These are phyloP conservation scores for Conus betulinus DNA, from an alignment of 1,140 invertebrate genomes.

Conservation along the genomic window DNA sequence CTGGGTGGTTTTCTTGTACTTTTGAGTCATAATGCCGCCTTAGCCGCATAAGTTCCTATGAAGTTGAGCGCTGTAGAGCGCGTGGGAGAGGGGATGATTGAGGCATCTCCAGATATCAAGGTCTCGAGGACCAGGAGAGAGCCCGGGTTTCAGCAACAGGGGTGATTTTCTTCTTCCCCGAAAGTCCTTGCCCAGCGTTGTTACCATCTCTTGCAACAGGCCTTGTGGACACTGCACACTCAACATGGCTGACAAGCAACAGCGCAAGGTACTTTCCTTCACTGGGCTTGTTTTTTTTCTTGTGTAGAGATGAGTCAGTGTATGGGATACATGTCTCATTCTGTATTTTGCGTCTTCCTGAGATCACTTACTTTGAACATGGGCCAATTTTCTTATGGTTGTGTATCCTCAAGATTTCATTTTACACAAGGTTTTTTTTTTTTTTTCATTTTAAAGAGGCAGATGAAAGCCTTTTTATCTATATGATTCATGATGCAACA, in stretches of 20 bases:
- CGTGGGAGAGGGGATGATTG: constrained; percentile 31
- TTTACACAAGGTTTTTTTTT: background rate
- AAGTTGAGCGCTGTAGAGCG: constrained; percentile 27
- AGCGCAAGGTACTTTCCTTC: constrained; percentile 26
- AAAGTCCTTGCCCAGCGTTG: background rate
- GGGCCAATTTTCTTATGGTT: too few species aligned
- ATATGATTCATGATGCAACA: too few species aligned
- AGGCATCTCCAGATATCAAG: constrained; percentile 23
- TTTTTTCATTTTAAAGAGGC: background rate
- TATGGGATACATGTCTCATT: background rate
- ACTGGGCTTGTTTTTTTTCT: background rate
- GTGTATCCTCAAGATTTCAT: background rate
- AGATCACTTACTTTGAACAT: background rate
- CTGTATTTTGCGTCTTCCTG: background rate
- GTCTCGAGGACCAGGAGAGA: constrained; percentile 23
- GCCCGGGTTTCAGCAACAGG: constrained; percentile 18
- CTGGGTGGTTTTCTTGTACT: constrained; percentile 4
- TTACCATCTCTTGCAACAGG: background rate
- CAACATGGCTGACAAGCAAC: constrained; percentile 37
- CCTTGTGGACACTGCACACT: background rate
- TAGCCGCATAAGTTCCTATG: constrained; percentile 35
- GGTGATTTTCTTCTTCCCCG: background rate
- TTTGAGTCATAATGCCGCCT: constrained; percentile 42
- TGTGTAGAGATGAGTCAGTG: background rate
- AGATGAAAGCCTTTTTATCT: background rate